A percentile compares a stretch with the other conserved stretches of the same genome.
phyloP scores from a whole-genome alignment of 2,888 invertebrate genomes.

The Arctia plantaginis region DNA sequence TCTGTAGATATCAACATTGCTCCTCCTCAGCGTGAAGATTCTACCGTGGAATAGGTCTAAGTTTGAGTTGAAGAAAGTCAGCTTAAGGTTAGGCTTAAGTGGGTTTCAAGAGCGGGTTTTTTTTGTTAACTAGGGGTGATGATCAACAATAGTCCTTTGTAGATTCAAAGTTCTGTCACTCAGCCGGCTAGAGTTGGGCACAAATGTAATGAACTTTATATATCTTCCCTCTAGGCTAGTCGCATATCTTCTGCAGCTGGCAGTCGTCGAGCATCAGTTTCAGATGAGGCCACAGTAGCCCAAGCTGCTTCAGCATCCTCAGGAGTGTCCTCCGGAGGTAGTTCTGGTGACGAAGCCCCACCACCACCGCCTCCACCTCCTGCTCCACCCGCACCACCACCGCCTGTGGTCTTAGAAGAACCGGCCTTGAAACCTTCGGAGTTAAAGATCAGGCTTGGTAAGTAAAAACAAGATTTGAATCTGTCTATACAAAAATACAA shows the following conservation, averaged over 20 bases:
- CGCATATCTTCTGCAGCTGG: constrained; percentile 81
- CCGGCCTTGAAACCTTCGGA: constrained; percentile 87
- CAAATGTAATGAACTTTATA: background rate
- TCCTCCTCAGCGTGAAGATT: too few species aligned
- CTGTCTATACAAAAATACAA: background rate
- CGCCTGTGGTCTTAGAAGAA: constrained; percentile 88
- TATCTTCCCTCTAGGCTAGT: constrained; percentile 65
- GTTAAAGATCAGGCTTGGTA: constrained; percentile 81
- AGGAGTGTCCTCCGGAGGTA: constrained; percentile 79
- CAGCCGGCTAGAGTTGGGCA: background rate
- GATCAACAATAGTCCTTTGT: too few species aligned
- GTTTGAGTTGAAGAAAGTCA: too few species aligned
- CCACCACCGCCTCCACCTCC: constrained; percentile 91
- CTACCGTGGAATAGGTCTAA: too few species aligned
- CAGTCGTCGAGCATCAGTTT: constrained; percentile 76
- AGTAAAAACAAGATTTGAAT: constrained; percentile 49
- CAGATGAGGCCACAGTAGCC: constrained; percentile 70
- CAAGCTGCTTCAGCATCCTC: constrained; percentile 74
- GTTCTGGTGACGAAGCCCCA: constrained; percentile 85
- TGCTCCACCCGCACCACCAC: constrained; percentile 79
- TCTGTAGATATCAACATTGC: too few species aligned
- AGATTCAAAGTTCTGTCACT: background rate
- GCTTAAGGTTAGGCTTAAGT: too few species aligned
- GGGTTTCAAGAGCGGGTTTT: too few species aligned
- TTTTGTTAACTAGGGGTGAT: too few species aligned